phyloP scores from a whole-genome alignment of 2,888 invertebrate species.

The Dryococelus australis region DNA sequence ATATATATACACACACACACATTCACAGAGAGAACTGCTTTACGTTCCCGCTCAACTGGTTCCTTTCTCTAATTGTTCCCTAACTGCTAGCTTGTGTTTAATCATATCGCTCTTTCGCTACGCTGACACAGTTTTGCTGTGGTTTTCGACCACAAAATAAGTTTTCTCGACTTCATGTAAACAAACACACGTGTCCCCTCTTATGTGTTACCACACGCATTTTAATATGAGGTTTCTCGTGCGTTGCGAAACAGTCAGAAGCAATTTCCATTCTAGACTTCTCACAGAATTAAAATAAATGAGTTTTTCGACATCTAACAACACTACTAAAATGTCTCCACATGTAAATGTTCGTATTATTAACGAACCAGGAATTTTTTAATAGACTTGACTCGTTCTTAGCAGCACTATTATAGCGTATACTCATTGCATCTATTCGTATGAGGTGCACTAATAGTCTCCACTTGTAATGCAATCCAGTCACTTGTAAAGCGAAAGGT shows the following conservation, averaged over 20 bases:
- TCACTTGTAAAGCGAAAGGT: no score
- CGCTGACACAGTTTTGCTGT: not conserved
- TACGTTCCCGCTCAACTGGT: constrained; percentile 16
- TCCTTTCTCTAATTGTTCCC: constrained; percentile 8
- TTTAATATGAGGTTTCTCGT: not conserved
- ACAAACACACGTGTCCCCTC: not conserved
- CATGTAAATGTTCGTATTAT: no score
- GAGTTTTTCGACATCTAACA: no score
- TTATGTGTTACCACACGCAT: not conserved
- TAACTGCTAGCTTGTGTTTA: not conserved
- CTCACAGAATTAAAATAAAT: no score
- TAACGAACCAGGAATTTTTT: no score
- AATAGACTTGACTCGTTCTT: no score
- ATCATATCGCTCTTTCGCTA: not conserved
- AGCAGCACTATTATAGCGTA: no score
- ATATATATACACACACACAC: not conserved
- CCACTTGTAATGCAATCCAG: no score
- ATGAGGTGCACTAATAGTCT: no score
- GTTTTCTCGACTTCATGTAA: no score
- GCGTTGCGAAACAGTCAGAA: not conserved
- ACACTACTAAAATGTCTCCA: no score
- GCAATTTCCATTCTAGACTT: not conserved
- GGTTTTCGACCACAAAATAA: not conserved
- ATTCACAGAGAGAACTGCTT: not conserved
- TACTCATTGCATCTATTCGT: no score